Base-by-base conservation (phyloP, 2,888 invertebrate species). In the Kuschelorhynchus macadamiae region DNA sequence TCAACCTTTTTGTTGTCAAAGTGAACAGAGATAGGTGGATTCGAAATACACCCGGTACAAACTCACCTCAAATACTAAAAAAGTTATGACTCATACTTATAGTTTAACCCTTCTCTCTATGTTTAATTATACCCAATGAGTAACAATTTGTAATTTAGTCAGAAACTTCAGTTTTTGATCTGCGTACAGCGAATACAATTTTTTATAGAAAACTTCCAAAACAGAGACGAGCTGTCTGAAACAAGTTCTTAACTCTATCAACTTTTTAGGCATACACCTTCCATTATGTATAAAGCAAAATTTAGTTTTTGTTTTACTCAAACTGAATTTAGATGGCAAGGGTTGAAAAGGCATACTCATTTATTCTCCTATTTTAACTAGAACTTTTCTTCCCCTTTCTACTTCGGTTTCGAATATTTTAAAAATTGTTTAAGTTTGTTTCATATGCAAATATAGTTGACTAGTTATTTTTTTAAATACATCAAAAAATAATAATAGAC, bases 251-350 rank as follows among this genome's bases (percentile, higher is more conserved):
- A 47, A 47, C 47, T 21, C 2, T 11, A 21, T 12, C 47, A 21
- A 20, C 1, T 47, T 47, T n/a, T 47, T 47, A 20, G 20, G 47
- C 47, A 47, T 25, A 21, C 21, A 21, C 47, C 21, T 47, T 47
- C 47, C 1, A 21, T 21, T 21, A 21, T 47, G n/a, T 47, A 47
- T 47, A 47, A 21, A 21, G 47, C 7, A 47, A 47, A 47, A 21
- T 47, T 47, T 47, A 21, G 47, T 47, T 47, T 18, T 21, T 47
- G 47, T 47, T 47, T 47, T 14, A 12, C 21, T 25, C 14, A 21
- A 47, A n/a, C 47, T 47, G 7, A 47, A 21, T 47, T 47, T 12
- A 20, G 21, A 47, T 20, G 25, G n/a, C 21, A 47, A 47, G 14
- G 47, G 47, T 9, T 47, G 21, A 11, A n/a, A 47, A 25, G 47